Percentiles rank a stretch among this genome's conserved stretches.
These are phyloP conservation scores for Yponomeuta evonymella DNA, from an alignment of 2,888 invertebrate genomes.

Conservation along the genomic window DNA sequence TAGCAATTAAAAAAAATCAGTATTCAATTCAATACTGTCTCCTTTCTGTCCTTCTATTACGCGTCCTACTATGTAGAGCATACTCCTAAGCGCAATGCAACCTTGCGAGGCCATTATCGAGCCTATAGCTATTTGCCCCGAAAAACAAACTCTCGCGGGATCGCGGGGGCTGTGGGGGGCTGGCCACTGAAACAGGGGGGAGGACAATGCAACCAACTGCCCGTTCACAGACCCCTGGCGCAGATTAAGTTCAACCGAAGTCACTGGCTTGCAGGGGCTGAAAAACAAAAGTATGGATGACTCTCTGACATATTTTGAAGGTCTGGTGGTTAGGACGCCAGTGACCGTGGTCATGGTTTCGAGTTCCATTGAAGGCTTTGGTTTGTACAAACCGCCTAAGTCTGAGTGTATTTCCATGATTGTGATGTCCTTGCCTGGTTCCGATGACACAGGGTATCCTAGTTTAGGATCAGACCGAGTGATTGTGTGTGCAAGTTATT, in stretches of 20 bases:
- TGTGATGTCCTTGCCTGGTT: no score
- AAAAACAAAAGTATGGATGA: no score
- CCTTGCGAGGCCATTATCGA: slow-evolving; percentile 74
- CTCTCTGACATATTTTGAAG: no score
- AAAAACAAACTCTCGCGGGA: slow-evolving; percentile 77
- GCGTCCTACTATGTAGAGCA: slow-evolving; percentile 39
- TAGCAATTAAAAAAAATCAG: not conserved
- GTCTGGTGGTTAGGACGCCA: no score
- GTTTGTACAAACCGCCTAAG: no score
- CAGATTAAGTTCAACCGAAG: not conserved
- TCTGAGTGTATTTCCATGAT: no score
- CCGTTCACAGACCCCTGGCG: slow-evolving; percentile 49
- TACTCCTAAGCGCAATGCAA: slow-evolving; percentile 29
- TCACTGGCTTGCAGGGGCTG: not conserved
- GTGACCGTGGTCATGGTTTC: no score
- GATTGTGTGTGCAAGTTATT: no score
- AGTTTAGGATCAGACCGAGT: no score
- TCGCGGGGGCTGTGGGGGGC: slow-evolving; percentile 33
- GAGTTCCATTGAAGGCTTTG: no score
- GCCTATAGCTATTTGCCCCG: slow-evolving; percentile 77
- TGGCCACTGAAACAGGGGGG: slow-evolving; percentile 30
- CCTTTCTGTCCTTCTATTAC: not conserved
- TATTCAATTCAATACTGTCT: not conserved
- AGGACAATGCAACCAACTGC: slow-evolving; percentile 71
- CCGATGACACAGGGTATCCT: no score